Percentiles rank a stretch among this genome's conserved stretches.
These are phyloP conservation scores for Dynastes tityus DNA, from an alignment of 2,888 invertebrate genomes.

Conservation along the genomic window DNA sequence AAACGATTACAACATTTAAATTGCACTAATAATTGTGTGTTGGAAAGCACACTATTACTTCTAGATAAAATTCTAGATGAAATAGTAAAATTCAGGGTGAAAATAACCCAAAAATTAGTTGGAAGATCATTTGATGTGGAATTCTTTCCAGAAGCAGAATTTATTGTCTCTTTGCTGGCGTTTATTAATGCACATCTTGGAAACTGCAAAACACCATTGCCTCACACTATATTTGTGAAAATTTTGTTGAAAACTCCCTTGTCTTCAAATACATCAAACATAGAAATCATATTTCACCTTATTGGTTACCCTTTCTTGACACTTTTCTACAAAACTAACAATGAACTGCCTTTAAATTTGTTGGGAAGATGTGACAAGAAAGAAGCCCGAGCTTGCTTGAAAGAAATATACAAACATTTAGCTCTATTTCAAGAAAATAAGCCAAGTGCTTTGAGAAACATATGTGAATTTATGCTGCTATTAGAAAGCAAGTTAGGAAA, in stretches of 20 bases:
- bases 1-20: conserved; percentile 13
- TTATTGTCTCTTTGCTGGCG: conserved; percentile 43
- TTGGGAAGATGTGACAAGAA: conserved; percentile 55
- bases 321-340: conserved; percentile 53
- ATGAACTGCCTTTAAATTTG: conserved; percentile 58
- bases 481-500: conserved; percentile 59
- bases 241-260: conserved; percentile 59
- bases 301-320: conserved; percentile 59
- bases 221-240: conserved; percentile 50
- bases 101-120: neutral
- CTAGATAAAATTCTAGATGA: conserved; percentile 18
- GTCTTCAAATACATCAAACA: conserved; percentile 58
- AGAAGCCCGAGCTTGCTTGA: conserved; percentile 51
- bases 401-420: conserved; percentile 56
- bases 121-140: conserved; percentile 1
- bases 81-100: conserved; percentile 14
- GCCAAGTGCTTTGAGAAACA: conserved; percentile 52
- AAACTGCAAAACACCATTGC: conserved; percentile 38
- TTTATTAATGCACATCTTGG: conserved; percentile 45
- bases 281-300: conserved; percentile 62
- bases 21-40: conserved; percentile 35
- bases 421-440: conserved; percentile 55
- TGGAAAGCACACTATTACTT: conserved; percentile 36
- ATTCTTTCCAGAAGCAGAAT: conserved; percentile 43
- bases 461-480: conserved; percentile 58